phyloP scores from a whole-genome alignment of 2,797 vertebrate genomes.

The Peromyscus melanophrys region DNA sequence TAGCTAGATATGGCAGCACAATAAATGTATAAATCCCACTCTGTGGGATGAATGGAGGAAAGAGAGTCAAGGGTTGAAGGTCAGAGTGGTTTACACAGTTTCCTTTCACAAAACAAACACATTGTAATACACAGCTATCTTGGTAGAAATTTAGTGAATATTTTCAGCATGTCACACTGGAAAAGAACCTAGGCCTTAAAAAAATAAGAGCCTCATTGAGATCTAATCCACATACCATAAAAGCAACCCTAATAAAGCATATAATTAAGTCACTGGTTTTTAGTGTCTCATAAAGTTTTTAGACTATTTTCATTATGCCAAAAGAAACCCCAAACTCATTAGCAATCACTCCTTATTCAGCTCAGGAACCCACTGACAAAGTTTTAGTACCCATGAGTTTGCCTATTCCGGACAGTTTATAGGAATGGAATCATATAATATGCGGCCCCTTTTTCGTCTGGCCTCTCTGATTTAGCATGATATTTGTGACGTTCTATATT shows the following conservation, averaged over 20 bases:
- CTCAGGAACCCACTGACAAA: background rate
- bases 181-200: background rate
- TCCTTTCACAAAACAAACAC: background rate
- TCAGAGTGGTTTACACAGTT: background rate
- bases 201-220: background rate
- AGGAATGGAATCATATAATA: conserved; percentile 1
- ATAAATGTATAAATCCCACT: no score
- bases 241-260: background rate
- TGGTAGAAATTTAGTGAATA: conserved; percentile 63
- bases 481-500: conserved; percentile 49
- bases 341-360: background rate
- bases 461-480: conserved; percentile 35
- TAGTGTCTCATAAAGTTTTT: conserved; percentile 16
- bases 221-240: background rate
- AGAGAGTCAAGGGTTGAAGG: background rate
- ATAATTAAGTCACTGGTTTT: conserved; percentile 17
- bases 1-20: no score
- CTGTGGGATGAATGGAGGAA: background rate
- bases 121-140: background rate
- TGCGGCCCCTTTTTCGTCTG: background rate
- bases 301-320: conserved; percentile 1
- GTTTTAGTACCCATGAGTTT: conserved; percentile 1
- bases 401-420: conserved; percentile 6
- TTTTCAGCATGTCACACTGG: conserved; percentile 25
- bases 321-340: background rate